Percentiles rank a stretch among this genome's conserved stretches.
phyloP scores from a whole-genome alignment of 2,113 vertebrate genomes.

The Pomatostomus ruficeps region DNA sequence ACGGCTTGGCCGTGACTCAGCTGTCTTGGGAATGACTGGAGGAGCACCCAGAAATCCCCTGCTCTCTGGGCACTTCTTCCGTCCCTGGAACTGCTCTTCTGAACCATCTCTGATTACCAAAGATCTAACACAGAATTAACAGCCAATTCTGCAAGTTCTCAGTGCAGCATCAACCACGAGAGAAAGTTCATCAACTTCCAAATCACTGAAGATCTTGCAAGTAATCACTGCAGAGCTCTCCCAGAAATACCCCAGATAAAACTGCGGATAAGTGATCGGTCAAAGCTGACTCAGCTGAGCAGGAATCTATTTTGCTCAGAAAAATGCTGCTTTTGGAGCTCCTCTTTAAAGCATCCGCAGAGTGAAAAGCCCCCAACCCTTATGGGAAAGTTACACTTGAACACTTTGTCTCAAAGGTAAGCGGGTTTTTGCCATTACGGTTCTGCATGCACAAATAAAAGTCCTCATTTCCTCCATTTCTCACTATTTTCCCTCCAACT shows the following conservation, averaged over 20 bases:
- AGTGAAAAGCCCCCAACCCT: background rate
- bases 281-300: background rate
- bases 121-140: background rate
- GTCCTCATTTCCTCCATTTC: background rate
- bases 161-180: accelerated
- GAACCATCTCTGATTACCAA: background rate
- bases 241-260: background rate
- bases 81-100: background rate
- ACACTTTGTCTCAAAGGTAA: background rate
- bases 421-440: background rate
- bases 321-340: background rate
- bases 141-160: background rate
- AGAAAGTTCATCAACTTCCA: background rate
- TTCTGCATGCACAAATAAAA: background rate
- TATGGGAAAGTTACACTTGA: background rate
- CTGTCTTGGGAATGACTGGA: background rate
- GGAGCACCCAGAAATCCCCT: background rate
- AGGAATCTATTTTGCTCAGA: background rate
- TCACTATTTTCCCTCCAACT: background rate
- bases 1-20: background rate
- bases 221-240: background rate
- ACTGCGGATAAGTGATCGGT: background rate
- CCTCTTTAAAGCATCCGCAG: background rate
- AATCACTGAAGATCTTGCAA: background rate
- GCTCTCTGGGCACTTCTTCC: background rate